These are phyloP conservation scores for Griposia aprilina DNA, from an alignment of 2,888 invertebrate genomes.

Conservation along the genomic window DNA sequence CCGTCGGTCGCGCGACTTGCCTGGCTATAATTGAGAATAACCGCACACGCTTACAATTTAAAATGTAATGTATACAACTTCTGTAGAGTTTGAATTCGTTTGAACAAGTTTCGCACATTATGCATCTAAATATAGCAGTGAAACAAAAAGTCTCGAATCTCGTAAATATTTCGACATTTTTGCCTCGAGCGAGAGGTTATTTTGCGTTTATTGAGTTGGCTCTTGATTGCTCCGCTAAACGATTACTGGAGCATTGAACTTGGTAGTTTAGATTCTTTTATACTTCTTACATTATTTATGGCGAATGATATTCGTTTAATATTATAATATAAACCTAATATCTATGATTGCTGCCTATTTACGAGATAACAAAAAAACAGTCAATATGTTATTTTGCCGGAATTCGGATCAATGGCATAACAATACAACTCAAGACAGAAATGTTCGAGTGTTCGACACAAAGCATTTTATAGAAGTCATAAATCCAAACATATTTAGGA, in stretches of 20 bases:
- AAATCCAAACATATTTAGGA: slow-evolving; percentile 15
- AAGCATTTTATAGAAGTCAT: slow-evolving; percentile 25
- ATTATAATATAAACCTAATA: slow-evolving; percentile 31
- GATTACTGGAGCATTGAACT: slow-evolving; percentile 86
- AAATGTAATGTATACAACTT: slow-evolving; percentile 75
- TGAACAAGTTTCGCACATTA: slow-evolving; percentile 73
- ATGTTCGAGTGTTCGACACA: background rate
- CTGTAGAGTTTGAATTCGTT: slow-evolving; percentile 77
- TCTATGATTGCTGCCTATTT: slow-evolving; percentile 43
- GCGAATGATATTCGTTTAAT: slow-evolving; percentile 51
- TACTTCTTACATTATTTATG: slow-evolving; percentile 64
- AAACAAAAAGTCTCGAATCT: slow-evolving; percentile 83
- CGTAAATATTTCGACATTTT: slow-evolving; percentile 87
- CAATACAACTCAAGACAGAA: slow-evolving; percentile 8
- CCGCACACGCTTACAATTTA: slow-evolving; percentile 69
- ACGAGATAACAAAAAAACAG: slow-evolving; percentile 33
- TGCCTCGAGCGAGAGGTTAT: slow-evolving; percentile 82
- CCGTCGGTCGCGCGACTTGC: slow-evolving; percentile 71
- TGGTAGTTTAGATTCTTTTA: slow-evolving; percentile 72
- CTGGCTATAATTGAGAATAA: slow-evolving; percentile 76
- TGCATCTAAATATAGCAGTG: slow-evolving; percentile 78
- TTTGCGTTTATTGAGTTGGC: slow-evolving; percentile 84
- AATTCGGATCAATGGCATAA: slow-evolving; percentile 27
- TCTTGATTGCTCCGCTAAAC: slow-evolving; percentile 81
- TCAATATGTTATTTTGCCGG: slow-evolving; percentile 11